Evolutionary conservation across 2,888 invertebrate species (phyloP).

Genomic region (Acanthosepion esculentum): DNA sequence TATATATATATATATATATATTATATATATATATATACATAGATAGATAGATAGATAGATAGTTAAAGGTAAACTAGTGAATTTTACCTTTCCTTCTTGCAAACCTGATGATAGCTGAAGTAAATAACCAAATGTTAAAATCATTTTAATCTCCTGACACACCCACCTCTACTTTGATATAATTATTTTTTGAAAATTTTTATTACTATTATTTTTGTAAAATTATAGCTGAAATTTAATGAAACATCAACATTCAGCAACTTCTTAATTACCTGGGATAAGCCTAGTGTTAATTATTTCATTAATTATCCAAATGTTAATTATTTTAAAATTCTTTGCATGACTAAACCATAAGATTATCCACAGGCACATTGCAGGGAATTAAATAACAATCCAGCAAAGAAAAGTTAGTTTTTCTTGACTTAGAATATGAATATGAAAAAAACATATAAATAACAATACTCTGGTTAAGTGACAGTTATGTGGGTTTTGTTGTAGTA

Average conservation of each 20-base stretch:
- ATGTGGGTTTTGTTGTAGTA: not conserved
- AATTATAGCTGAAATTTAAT: not conserved
- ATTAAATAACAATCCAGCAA: not conserved
- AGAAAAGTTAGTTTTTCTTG: too few relatives aligned
- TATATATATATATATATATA: too few relatives aligned
- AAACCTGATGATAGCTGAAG: too few relatives aligned
- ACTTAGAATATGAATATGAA: not conserved
- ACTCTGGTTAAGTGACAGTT: not conserved
- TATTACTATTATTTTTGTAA: not conserved
- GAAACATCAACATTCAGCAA: slow-evolving; percentile 12
- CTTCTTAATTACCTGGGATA: slow-evolving; percentile 20
- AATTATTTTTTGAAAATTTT: too few relatives aligned
- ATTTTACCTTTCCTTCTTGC: too few relatives aligned
- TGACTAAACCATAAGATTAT: not conserved
- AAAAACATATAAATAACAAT: not conserved
- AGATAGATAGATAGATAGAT: too few relatives aligned
- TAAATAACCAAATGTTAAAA: too few relatives aligned
- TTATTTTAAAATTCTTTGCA: not conserved
- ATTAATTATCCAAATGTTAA: slow-evolving; percentile 33
- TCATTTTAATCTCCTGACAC: too few relatives aligned
- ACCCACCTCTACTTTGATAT: too few relatives aligned
- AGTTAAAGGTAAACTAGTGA: too few relatives aligned
- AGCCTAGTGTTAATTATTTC: not conserved
- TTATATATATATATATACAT: too few relatives aligned
- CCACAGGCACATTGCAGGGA: not conserved